A percentile compares a stretch with the other conserved stretches of the same genome.
Evolutionary conservation across 2,888 invertebrate species (phyloP).

Genomic region (Zaprionus bogoriensis): DNA sequence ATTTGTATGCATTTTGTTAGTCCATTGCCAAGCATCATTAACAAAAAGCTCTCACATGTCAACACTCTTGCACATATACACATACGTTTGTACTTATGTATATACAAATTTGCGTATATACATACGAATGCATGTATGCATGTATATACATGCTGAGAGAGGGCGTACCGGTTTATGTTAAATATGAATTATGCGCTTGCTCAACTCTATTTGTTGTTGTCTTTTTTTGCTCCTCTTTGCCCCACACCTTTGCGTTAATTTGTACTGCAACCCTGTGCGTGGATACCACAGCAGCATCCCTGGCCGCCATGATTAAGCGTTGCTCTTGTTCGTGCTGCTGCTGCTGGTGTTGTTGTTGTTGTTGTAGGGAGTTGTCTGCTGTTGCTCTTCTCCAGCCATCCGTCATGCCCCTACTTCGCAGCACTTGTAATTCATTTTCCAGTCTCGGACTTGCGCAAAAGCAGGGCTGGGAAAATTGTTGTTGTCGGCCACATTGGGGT

Average conservation of each 20-base stretch:
- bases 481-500: constrained; percentile 52
- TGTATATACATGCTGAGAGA: constrained; percentile 7
- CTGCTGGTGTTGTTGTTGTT: constrained; percentile 17
- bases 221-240: constrained; percentile 15
- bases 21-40: constrained; percentile 32
- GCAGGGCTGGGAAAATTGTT: constrained; percentile 50
- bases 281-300: constrained; percentile 10
- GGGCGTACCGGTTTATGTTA: constrained; percentile 56
- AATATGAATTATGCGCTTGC: constrained; percentile 65
- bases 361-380: constrained; percentile 32
- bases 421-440: constrained; percentile 65
- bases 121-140: neutral
- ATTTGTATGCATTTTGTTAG: neutral
- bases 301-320: constrained; percentile 38
- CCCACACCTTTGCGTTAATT: constrained; percentile 40
- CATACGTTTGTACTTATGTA: neutral
- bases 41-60: constrained; percentile 14
- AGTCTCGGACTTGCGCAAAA: constrained; percentile 71
- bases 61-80: neutral
- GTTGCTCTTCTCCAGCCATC: constrained; percentile 6
- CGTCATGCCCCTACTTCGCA: constrained; percentile 26
- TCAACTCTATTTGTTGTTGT: constrained; percentile 23
- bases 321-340: constrained; percentile 13
- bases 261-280: constrained; percentile 28
- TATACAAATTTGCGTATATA: neutral